Evolutionary conservation across 2,113 vertebrate species (phyloP), one percentile per base, ranked within the genome.

Genomic region (Xyrauchen texanus): DNA sequence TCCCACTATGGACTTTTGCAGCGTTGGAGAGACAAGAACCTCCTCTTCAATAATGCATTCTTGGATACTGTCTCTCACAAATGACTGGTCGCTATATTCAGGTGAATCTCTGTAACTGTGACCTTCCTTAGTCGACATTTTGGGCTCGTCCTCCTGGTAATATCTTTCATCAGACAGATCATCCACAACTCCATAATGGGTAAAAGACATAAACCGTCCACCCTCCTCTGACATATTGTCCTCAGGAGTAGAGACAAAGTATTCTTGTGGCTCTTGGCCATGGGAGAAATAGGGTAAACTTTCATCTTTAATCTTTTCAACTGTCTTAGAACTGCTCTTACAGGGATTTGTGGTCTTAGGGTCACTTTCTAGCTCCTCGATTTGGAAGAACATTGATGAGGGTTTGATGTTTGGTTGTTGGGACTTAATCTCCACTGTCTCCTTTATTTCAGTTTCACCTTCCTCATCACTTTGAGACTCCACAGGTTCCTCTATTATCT

Each of bases 221-320:
- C 88, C 85, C 16, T 92, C 90, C 72, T 95, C 94, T 0, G 84
- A 84, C 1, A 94, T 85, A 76, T 91, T 89, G n/a, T 97, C 96
- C 70, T 98, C 96, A 0, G 97, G 97, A 61, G 95, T 95, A 3
- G 96, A 98, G 67, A 98, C 96, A 80, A 96, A 97, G 80, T 99
- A 98, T 61, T 95, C 95, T 15, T 82, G 77, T 13, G 93, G 91
- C 84, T 97, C 96, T 61, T 91, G 88, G 75, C 86, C 93, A 80
- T 13, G 89, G 85, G 83, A 94, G 61, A 87, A 88, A 82, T 86
- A 87, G 13, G 89, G 77, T 73, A 77, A 80, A 64, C 87, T 88
- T 10, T 69, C 82, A 57, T 91, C 89, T 83, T 68, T 88, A 61
- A 85, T 71, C 4, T 92, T 90, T 13, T 88, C 84, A 60, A 90